Evolutionary conservation across 2,113 vertebrate species (phyloP).

Genomic region (Seriola aureovittata): DNA sequence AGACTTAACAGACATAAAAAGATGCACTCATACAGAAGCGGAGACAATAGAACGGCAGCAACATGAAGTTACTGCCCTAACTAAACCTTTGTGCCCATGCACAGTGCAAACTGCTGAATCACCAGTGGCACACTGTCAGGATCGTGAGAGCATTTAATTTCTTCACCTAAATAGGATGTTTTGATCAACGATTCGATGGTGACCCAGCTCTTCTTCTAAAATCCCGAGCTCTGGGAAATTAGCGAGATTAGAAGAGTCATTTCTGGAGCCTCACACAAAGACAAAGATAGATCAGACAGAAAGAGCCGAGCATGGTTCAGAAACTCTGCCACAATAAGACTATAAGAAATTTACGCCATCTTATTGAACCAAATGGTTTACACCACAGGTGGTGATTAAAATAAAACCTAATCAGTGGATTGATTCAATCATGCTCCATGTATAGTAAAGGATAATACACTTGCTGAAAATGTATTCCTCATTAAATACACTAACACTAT

Average conservation of each 20-base stretch:
- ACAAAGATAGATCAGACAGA: slow-evolving; percentile 45
- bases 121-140: slow-evolving; percentile 69
- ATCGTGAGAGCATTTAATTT: slow-evolving; percentile 76
- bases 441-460: too few relatives aligned
- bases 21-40: slow-evolving; percentile 80
- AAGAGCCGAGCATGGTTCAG: slow-evolving; percentile 16
- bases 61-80: slow-evolving; percentile 89
- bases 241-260: slow-evolving; percentile 78
- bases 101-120: slow-evolving; percentile 69
- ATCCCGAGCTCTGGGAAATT: slow-evolving; percentile 75
- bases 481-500: too few relatives aligned
- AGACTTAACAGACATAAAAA: slow-evolving; percentile 67
- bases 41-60: slow-evolving; percentile 75
- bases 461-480: too few relatives aligned
- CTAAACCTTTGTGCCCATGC: slow-evolving; percentile 77
- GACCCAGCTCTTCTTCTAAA: slow-evolving; percentile 70
- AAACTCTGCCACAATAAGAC: slow-evolving; percentile 11
- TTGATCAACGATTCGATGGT: slow-evolving; percentile 79
- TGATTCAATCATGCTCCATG: too few relatives aligned
- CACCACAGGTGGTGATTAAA: too few relatives aligned
- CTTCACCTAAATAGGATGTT: slow-evolving; percentile 75
- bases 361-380: background rate
- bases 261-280: slow-evolving; percentile 63
- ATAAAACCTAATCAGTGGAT: too few relatives aligned
- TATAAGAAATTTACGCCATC: background rate